Evolutionary conservation across 2,797 vertebrate species (phyloP).

Genomic region (Salmo trutta): DNA sequence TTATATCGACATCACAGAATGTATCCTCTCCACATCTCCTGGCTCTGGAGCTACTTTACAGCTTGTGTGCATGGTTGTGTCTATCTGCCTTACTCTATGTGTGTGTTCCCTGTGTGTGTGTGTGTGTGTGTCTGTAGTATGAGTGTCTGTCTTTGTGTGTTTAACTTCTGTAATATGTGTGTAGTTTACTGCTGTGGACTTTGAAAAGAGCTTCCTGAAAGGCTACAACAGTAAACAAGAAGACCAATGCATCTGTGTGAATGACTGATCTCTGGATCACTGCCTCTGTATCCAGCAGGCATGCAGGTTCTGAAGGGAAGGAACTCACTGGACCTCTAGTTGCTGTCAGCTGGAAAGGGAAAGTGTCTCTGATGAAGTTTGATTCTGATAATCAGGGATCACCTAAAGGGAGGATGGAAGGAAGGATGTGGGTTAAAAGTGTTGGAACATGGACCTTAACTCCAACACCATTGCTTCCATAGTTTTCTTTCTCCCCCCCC

Average conservation of each 20-base stretch:
- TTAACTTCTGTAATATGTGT: constrained; percentile 9
- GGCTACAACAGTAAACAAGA: constrained; percentile 24
- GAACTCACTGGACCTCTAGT: neutral
- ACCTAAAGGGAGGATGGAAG: too few relatives aligned
- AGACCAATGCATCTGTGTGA: constrained; percentile 48
- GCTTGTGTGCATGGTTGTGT: constrained; percentile 40
- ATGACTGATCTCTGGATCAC: constrained; percentile 43
- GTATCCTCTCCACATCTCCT: neutral
- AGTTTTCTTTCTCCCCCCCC: too few relatives aligned
- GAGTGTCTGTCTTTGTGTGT: neutral
- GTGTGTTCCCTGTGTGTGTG: neutral
- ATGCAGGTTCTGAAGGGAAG: too few relatives aligned
- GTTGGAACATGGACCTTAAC: too few relatives aligned
- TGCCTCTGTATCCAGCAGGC: constrained; percentile 19
- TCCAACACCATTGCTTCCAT: too few relatives aligned
- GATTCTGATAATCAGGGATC: too few relatives aligned
- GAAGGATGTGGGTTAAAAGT: too few relatives aligned
- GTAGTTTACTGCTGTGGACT: constrained; percentile 37
- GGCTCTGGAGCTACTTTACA: constrained; percentile 14
- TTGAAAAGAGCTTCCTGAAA: constrained; percentile 52
- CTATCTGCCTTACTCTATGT: neutral
- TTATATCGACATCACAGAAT: constrained; percentile 23
- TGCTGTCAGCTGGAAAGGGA: neutral
- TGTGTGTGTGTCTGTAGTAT: neutral
- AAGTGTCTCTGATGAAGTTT: too few relatives aligned